phyloP scores from a whole-genome alignment of 2,113 vertebrate species.

The Callopanchax toddi region DNA sequence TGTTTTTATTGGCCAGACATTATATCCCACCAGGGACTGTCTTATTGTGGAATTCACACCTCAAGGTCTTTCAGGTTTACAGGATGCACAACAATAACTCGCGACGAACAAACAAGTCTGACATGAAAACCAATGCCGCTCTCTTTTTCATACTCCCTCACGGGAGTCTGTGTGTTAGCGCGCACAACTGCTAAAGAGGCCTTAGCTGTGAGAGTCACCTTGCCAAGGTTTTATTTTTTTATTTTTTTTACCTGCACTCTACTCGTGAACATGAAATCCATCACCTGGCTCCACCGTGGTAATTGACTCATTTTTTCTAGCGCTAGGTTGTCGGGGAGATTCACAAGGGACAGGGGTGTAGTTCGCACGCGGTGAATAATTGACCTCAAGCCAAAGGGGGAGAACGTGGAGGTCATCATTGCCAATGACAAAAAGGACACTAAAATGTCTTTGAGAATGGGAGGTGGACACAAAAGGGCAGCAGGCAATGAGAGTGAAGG shows the following conservation, averaged over 20 bases:
- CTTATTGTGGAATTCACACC: conserved; percentile 42
- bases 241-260: conserved; percentile 70
- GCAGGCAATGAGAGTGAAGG: conserved; percentile 25
- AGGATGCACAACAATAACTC: conserved; percentile 48
- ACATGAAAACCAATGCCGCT: conserved; percentile 51
- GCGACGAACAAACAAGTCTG: conserved; percentile 70
- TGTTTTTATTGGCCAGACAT: conserved; percentile 42
- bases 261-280: conserved; percentile 76
- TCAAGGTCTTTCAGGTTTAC: conserved; percentile 73
- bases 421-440: conserved; percentile 78
- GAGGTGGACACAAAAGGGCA: conserved; percentile 33
- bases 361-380: conserved; percentile 79
- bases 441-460: conserved; percentile 32
- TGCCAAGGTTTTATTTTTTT: conserved; percentile 44
- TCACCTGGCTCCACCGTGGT: conserved; percentile 77
- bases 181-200: conserved; percentile 52
- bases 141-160: conserved; percentile 49
- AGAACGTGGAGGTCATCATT: conserved; percentile 60
- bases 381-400: conserved; percentile 79
- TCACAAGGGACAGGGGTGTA: conserved; percentile 79
- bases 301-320: conserved; percentile 77
- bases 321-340: conserved; percentile 66
- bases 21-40: conserved; percentile 47
- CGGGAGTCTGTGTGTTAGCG: conserved; percentile 65
- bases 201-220: conserved; percentile 76